Percentiles rank a stretch among this genome's conserved stretches.
Evolutionary conservation across 2,888 invertebrate species (phyloP).

Genomic region (Stenurella melanura): DNA sequence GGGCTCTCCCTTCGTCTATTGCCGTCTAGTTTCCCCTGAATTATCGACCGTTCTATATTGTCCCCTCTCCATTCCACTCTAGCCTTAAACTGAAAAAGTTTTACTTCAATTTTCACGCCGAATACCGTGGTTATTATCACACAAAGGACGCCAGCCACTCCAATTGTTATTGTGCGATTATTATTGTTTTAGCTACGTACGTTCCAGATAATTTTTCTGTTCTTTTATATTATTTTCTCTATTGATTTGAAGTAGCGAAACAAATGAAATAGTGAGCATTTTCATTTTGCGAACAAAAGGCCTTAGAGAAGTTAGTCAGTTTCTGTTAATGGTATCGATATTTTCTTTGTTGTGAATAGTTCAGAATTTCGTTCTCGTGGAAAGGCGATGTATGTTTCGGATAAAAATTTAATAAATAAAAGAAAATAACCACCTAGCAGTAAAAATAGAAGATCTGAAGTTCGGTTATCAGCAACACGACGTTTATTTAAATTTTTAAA

Average conservation of each 20-base stretch:
- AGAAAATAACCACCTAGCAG: neutral
- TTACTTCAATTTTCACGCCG: slow-evolving; percentile 29
- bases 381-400: neutral
- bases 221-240: slow-evolving; percentile 29
- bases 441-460: too few relatives aligned
- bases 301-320: slow-evolving; percentile 27
- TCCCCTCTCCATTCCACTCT: neutral
- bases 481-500: too few relatives aligned
- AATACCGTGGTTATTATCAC: slow-evolving; percentile 7
- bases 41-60: too few relatives aligned
- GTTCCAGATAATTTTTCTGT: slow-evolving; percentile 23
- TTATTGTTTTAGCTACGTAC: slow-evolving; percentile 31
- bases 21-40: too few relatives aligned
- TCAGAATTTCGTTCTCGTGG: neutral
- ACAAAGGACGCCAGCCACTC: slow-evolving; percentile 23
- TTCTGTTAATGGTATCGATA: slow-evolving; percentile 26
- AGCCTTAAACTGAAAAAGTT: slow-evolving; percentile 2
- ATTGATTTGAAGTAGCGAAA: slow-evolving; percentile 25
- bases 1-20: too few relatives aligned
- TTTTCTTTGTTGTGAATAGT: slow-evolving; percentile 24
- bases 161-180: slow-evolving; percentile 30
- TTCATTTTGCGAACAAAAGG: slow-evolving; percentile 30
- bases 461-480: too few relatives aligned
- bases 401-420: neutral
- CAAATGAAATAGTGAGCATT: slow-evolving; percentile 22